Evolutionary conservation across 1,140 invertebrate species (phyloP).

Genomic region (Drosophila dunni): DNA sequence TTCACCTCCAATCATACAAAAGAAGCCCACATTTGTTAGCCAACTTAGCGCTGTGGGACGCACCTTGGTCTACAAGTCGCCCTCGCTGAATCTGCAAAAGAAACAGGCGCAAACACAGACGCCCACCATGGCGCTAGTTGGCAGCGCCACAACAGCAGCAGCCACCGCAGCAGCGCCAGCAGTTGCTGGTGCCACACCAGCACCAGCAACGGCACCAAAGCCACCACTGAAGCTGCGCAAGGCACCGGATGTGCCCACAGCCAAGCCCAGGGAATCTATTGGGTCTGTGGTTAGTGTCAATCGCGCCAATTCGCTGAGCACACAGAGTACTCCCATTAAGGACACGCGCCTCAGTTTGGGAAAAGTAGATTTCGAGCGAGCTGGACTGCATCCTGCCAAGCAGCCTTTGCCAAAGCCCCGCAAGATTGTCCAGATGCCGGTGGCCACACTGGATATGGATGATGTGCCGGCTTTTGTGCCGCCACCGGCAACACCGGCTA

Average conservation of each 20-base stretch:
- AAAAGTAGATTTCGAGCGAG: constrained; percentile 72
- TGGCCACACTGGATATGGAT: constrained; percentile 77
- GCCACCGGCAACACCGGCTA: constrained; percentile 44
- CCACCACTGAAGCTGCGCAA: constrained; percentile 76
- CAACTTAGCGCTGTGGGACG: constrained; percentile 77
- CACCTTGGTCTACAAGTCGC: constrained; percentile 82
- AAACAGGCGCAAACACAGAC: constrained; percentile 78
- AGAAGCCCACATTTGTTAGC: constrained; percentile 76
- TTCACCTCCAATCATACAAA: constrained; percentile 68
- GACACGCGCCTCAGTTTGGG: constrained; percentile 78
- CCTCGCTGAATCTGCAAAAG: constrained; percentile 76
- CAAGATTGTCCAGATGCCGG: constrained; percentile 77
- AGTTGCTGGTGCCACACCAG: not conserved
- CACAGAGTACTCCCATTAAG: constrained; percentile 60
- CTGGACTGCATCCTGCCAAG: constrained; percentile 63
- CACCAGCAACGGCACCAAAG: constrained; percentile 57
- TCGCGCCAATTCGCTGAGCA: constrained; percentile 75
- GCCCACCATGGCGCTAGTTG: constrained; percentile 64
- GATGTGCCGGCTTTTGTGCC: constrained; percentile 44
- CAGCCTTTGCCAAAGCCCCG: constrained; percentile 75
- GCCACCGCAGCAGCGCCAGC: constrained; percentile 20
- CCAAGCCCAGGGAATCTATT: constrained; percentile 62
- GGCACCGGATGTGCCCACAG: constrained; percentile 79
- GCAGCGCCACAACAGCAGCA: constrained; percentile 29
- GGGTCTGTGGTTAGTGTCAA: constrained; percentile 64